Evolutionary conservation across 2,888 invertebrate genomes (phyloP).

Genomic region (Tineola bisselliella): DNA sequence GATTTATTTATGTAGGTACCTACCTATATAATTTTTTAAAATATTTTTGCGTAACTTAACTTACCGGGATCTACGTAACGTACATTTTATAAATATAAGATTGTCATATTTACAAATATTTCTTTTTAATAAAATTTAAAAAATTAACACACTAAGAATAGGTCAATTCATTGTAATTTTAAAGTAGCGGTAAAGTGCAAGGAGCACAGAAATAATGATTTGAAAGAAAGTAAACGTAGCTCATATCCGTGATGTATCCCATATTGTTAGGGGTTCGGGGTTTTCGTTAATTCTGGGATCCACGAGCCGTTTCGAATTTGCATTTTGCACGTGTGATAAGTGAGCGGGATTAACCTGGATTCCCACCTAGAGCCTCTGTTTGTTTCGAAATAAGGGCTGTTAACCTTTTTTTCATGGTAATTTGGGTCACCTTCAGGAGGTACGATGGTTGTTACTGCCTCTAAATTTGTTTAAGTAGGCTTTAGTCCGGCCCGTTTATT

Average conservation of each 20-base stretch:
- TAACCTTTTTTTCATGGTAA: conserved; percentile 64
- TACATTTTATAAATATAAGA: too few species aligned
- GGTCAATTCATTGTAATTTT: too few species aligned
- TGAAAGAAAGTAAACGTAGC: background rate
- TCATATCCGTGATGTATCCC: background rate
- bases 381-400: conserved; percentile 65
- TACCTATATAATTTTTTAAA: too few species aligned
- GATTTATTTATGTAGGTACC: background rate
- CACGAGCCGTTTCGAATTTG: conserved; percentile 51
- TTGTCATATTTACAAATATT: too few species aligned
- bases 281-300: conserved; percentile 60
- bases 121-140: too few species aligned
- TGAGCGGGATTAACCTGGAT: conserved; percentile 63
- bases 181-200: background rate
- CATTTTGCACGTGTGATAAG: conserved; percentile 69
- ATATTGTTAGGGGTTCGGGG: conserved; percentile 25
- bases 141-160: too few species aligned
- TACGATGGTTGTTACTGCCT: conserved; percentile 34
- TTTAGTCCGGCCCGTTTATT: conserved; percentile 47
- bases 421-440: conserved; percentile 65
- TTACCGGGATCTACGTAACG: too few species aligned
- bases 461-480: conserved; percentile 65
- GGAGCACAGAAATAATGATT: background rate
- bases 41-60: too few species aligned
- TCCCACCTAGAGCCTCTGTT: conserved; percentile 62